Evolutionary conservation across 2,113 vertebrate genomes (phyloP), one percentile per base, ranked within the genome.

Genomic region (Poeciliopsis retropinna): DNA sequence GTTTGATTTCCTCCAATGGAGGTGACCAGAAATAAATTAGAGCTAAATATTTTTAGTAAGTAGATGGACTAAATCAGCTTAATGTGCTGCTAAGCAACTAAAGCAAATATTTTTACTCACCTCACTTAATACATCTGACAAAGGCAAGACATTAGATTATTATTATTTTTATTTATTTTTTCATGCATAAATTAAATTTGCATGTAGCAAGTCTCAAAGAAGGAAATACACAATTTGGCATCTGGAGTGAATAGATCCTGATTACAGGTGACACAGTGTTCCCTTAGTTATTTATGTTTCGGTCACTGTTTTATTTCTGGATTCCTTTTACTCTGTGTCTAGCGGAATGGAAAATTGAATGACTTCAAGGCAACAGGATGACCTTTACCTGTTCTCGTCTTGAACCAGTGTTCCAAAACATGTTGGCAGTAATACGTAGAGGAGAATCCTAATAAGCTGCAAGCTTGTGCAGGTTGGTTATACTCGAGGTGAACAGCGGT

Each of bases 311-410:
- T 85, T 57, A 85, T 90, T 77, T 79, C 62, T 64, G 63, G 78
- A 81, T 79, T 61, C 63, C 51, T 73, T 64, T 44, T 14, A 37
- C 14, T 28, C 51, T 72, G 28, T 66, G 76, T 86, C 64, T 82
- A 84, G 86, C 65, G 57, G 66, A 79, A 64, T 77, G 80, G 76
- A 70, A 84, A 87, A 87, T 83, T 81, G 68, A 87, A 83, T 70
- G 70, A 76, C 76, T 84, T 66, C 34, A 60, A 84, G 63, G 75
- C 74, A 67, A 63, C 9, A 0, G 51, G 19, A 69, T 87, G 76
- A 89, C 87, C 87, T 89, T 89, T 87, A 84, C 81, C 77, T 81
- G 67, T 62, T 69, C 44, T 51, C 72, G 30, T 70, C 75, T 85
- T 41, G 28, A 79, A 74, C 63, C 31, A 64, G 34, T 9, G 31